Base-by-base conservation (phyloP, 2,113 vertebrate genomes). In the Leptobrachium ailaonicum region DNA sequence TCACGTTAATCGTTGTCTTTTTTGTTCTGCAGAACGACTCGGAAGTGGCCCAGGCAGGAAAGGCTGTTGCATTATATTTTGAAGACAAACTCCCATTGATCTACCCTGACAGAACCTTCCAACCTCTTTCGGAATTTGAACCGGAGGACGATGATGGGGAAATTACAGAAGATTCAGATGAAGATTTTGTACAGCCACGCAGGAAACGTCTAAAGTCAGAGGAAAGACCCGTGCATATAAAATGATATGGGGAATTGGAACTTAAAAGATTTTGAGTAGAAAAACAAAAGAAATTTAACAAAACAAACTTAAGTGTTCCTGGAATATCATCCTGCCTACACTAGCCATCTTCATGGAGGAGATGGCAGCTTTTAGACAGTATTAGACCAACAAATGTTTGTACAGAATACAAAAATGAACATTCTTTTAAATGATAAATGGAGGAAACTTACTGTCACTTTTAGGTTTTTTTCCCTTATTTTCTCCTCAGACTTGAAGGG, bases 121-220 rank as follows among this genome's bases (percentile, higher is more conserved):
- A 95, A 13, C 92, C 94, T 73, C 89, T 90, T 77, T 90, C 94
- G 11, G 96, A 98, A 69, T 88, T 92, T 63, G 95, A 97, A 79
- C 92, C 92, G 85, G 93, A 94, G 85, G 93, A 95, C 72, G 92
- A 93, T 77, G 95, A 93, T 85, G 94, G 92, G 40, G 94, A 96
- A 75, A 90, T 95, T 82, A 95, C 95, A 4, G 96, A 97, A 69
- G 96, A 99, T 90, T 98, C 96, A 7, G 97, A 97, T 73, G 97
- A 98, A 50, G 96, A 98, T 85, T 95, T 98, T 90, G 86, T 97
- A 91, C 97, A 98, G 64, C 98, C 97, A 2, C 93, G 94, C 86
- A 95, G 97, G 86, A 99, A 99, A 86, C 94, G 97, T 54, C 96
- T 99, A 96, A 99, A 99, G 95, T 91, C 91, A 13, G 96, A 97